Conservation (phyloP, 2,797 vertebrate genomes). For the Enoplosus armatus region DNA sequence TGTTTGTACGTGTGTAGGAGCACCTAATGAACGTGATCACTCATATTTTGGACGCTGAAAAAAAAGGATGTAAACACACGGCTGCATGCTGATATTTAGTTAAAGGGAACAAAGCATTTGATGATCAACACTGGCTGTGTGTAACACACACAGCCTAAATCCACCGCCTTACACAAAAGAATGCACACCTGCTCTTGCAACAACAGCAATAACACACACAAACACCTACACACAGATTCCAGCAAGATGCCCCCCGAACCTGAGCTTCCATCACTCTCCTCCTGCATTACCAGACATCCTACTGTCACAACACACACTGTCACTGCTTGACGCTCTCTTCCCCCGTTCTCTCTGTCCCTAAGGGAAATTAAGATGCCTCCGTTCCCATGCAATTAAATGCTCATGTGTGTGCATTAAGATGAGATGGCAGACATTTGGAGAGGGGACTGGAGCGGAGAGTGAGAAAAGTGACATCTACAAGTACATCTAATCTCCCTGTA, state of each 20-base stretch:
- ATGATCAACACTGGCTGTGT: conserved; percentile 2
- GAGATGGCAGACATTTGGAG: conserved; percentile 45
- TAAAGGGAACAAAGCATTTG: conserved; percentile 25
- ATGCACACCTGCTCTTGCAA: not conserved
- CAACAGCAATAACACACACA: conserved; percentile 20
- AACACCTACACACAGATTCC: not conserved
- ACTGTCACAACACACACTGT: conserved; percentile 64
- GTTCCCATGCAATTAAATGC: conserved; percentile 74
- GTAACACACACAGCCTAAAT: not conserved
- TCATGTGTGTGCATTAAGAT: too few relatives aligned
- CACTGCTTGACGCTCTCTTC: conserved; percentile 20
- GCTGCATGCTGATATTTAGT: conserved; percentile 22
- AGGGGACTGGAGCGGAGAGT: conserved; percentile 43
- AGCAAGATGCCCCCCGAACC: conserved; percentile 18
- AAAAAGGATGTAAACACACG: conserved; percentile 20
- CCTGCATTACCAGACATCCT: conserved; percentile 57
- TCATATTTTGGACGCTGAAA: conserved; percentile 12
- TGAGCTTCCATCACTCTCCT: conserved; percentile 30
- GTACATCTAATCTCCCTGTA: conserved; percentile 69
- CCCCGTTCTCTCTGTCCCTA: conserved; percentile 29
- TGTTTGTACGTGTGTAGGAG: conserved; percentile 9
- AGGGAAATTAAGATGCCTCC: conserved; percentile 72
- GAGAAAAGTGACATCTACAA: conserved; percentile 63
- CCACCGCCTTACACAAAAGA: not conserved
- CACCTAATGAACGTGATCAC: not conserved